Base-by-base conservation (phyloP, 2,113 vertebrate genomes). In the Sula dactylatra region DNA sequence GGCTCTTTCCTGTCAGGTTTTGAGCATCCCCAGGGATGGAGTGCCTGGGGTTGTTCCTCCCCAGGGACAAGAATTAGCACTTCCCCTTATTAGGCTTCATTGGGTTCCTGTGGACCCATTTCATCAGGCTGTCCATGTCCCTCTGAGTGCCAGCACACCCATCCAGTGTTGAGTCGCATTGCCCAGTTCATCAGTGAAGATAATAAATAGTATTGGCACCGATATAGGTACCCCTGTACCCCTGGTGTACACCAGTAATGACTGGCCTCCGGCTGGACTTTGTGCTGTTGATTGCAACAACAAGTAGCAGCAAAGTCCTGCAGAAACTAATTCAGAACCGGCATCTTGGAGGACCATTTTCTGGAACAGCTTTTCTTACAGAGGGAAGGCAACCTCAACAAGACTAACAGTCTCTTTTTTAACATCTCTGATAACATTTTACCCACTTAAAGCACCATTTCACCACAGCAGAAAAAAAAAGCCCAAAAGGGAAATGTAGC, bases 21-120 rank as follows among this genome's bases (percentile, higher is more conserved):
- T 66, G 7, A 55, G 12, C 54, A 69, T 14, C 17, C 29, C 38
- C 54, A 26, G 2, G 2, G 1, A 3, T 15, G 15, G 7, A 72
- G 2, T 29, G 7, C 25, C 8, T 32, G 24, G 8, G 0, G 2
- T 38, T 40, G 3, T 21, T 90, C 13, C 1, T 32, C 6, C 4
- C 7, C 5, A 29, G 11, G 13, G 5, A 18, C 17, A 22, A 4
- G 26, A 70, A 15, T 15, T 29, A 2, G 2, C 15, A 26, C 11
- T 73, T 74, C 8, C 4, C 16, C 65, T 66, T 56, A 4, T 13
- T 27, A 12, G 40, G 10, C 18, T 49, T 34, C 64, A 5, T 1
- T 58, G 27, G 3, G 3, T 34, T 76, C 12, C n/a, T 52, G 29
- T 4, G 20, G 12, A 54, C 24, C 10, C 31, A 8, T 32, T 56